A percentile compares a stretch with the other conserved stretches of the same genome.
Conservation (phyloP, 2,888 invertebrate species). For the Eristalis intricaria region DNA sequence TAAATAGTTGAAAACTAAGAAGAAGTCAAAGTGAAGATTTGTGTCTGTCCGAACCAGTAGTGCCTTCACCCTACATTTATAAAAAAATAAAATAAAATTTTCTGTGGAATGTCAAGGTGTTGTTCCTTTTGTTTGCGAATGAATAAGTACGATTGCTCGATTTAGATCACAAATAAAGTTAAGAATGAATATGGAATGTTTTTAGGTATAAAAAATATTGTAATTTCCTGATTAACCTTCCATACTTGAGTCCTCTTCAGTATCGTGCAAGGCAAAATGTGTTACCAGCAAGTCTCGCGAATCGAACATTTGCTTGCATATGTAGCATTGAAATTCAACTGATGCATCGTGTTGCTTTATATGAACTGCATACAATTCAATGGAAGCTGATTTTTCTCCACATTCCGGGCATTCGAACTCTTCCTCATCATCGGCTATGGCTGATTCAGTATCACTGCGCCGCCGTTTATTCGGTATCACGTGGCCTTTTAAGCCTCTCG, state of each 20-base stretch:
- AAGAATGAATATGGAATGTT: constrained; percentile 44
- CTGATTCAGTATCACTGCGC: constrained; percentile 65
- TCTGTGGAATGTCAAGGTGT: constrained; percentile 21
- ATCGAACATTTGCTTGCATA: constrained; percentile 75
- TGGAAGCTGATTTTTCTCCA: constrained; percentile 77
- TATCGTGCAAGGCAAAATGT: constrained; percentile 73
- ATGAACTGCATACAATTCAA: constrained; percentile 78
- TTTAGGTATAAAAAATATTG: constrained; percentile 24
- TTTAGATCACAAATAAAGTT: constrained; percentile 43
- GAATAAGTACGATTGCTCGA: constrained; percentile 62
- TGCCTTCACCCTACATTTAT: background rate
- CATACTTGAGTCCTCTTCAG: constrained; percentile 64
- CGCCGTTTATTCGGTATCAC: constrained; percentile 61
- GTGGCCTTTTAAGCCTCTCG: constrained; percentile 63
- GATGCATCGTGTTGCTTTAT: constrained; percentile 77
- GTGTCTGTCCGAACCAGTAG: too few species aligned
- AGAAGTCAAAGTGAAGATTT: too few species aligned
- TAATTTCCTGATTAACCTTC: constrained; percentile 51
- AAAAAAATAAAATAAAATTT: background rate
- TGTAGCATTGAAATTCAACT: constrained; percentile 74
- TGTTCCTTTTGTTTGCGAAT: background rate
- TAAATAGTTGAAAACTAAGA: too few species aligned
- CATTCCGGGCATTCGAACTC: constrained; percentile 79
- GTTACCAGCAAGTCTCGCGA: constrained; percentile 74
- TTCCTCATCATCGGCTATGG: constrained; percentile 74